A percentile compares a stretch with the other conserved stretches of the same genome.
phyloP scores from a whole-genome alignment of 2,113 vertebrate genomes.

The Sander vitreus region DNA sequence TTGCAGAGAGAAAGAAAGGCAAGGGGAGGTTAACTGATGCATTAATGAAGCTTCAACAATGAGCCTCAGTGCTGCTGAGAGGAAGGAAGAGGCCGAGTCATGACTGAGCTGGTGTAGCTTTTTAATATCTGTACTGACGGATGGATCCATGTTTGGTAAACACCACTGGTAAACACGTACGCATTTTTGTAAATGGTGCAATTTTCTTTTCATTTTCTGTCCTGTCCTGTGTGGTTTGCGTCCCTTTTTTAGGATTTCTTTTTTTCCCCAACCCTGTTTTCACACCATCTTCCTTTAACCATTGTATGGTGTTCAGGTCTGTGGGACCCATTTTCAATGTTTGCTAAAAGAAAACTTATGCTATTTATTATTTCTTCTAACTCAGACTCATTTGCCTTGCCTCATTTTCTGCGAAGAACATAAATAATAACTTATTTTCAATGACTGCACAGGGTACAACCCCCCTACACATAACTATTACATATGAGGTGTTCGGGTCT shows the following conservation, averaged over 20 bases:
- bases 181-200: background rate
- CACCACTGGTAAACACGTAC: background rate
- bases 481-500: no score
- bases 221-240: background rate
- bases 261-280: no score
- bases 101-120: constrained; percentile 12
- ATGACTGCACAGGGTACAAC: no score
- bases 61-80: constrained; percentile 46
- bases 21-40: constrained; percentile 51
- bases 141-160: background rate
- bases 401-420: no score
- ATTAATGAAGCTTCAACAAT: constrained; percentile 62
- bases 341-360: no score
- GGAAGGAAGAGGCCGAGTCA: constrained; percentile 30
- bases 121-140: constrained; percentile 14
- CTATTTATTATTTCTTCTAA: no score
- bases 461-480: no score
- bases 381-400: no score
- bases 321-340: no score
- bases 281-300: background rate
- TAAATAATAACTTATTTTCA: no score
- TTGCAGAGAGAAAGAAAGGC: constrained; percentile 16
- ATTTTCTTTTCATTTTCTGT: background rate
- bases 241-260: no score
- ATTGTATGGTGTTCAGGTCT: no score